These are phyloP conservation scores for Corythoichthys haematopterus DNA, from an alignment of 2,113 vertebrate genomes.

Conservation along the genomic window DNA sequence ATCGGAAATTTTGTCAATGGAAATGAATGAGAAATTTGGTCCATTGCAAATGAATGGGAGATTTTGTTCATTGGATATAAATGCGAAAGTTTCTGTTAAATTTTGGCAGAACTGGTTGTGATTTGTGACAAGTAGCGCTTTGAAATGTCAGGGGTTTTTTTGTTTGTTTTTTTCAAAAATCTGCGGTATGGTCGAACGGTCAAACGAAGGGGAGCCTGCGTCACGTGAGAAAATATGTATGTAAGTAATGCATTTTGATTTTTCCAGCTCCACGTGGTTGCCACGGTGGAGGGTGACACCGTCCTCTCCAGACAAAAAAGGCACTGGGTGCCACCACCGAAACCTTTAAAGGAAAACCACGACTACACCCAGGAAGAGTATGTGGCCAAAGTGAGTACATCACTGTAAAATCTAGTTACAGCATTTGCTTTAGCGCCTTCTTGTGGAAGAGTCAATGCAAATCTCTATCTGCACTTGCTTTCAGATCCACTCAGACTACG, in stretches of 20 bases:
- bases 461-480: constrained; percentile 13
- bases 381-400: constrained; percentile 74
- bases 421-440: background rate
- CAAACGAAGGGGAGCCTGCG: no score
- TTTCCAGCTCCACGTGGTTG: constrained; percentile 17
- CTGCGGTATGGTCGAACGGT: no score
- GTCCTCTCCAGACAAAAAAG: constrained; percentile 68
- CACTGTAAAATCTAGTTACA: background rate
- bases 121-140: no score
- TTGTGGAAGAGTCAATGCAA: background rate
- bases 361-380: constrained; percentile 69
- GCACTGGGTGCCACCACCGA: constrained; percentile 79
- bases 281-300: background rate
- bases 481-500: constrained; percentile 85
- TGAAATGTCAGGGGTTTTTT: no score
- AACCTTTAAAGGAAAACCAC: constrained; percentile 72
- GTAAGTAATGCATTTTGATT: background rate
- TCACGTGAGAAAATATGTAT: no score
- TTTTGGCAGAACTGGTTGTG: no score
- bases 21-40: no score
- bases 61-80: no score
- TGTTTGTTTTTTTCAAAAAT: no score
- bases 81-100: no score
- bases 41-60: no score
- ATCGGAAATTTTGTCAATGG: no score